These are phyloP conservation scores for Phoebastria nigripes DNA, from an alignment of 2,797 vertebrate species.

Conservation along the genomic window DNA sequence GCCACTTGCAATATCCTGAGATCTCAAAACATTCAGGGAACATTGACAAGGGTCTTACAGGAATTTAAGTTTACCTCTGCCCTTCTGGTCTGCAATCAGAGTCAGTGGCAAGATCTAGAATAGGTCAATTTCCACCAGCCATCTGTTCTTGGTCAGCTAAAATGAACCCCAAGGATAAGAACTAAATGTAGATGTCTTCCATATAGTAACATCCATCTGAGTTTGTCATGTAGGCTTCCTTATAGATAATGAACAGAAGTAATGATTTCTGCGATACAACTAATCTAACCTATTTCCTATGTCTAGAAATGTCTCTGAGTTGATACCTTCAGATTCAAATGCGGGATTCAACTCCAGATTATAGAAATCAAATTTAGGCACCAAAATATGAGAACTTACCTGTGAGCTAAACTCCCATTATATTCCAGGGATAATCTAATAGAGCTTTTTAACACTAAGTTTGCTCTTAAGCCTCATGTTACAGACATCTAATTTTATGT, in stretches of 20 bases:
- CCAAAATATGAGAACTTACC: neutral
- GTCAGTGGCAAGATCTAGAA: neutral
- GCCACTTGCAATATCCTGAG: neutral
- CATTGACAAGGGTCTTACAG: neutral
- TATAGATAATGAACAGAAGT: neutral
- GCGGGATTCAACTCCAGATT: neutral
- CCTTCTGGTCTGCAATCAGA: neutral
- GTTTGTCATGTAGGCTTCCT: neutral
- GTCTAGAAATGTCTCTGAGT: neutral
- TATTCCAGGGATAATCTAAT: neutral
- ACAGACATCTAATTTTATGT: neutral
- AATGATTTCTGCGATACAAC: neutral
- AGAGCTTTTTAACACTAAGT: neutral
- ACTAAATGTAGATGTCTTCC: neutral
- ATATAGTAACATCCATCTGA: neutral
- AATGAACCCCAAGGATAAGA: neutral
- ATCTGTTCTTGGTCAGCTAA: neutral
- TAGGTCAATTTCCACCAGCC: neutral
- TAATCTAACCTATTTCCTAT: neutral
- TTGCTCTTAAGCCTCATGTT: neutral
- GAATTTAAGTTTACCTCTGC: neutral
- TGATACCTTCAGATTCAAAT: neutral
- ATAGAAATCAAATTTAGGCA: neutral
- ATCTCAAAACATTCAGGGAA: neutral
- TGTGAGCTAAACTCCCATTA: neutral